A percentile compares a stretch with the other conserved stretches of the same genome.
These are phyloP conservation scores for Drosophila sordidula DNA, from an alignment of 2,888 invertebrate genomes.

Conservation along the genomic window DNA sequence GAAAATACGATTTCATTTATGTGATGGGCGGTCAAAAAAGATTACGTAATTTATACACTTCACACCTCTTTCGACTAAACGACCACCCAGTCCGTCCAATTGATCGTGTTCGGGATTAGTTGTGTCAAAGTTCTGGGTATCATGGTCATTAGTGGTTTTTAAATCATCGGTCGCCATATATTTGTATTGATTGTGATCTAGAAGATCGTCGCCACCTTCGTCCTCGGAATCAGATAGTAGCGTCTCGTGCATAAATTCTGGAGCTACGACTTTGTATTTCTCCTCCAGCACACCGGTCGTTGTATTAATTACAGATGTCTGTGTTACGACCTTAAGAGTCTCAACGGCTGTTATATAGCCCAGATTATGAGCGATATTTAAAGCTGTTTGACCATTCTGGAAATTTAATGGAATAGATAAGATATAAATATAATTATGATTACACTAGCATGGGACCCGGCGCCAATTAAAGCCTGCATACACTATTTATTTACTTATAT, in stretches of 20 bases:
- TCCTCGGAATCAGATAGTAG: constrained; percentile 99
- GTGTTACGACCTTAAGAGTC: constrained; percentile 96
- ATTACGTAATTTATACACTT: neutral
- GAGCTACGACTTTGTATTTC: constrained; percentile 98
- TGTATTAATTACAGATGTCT: constrained; percentile 89
- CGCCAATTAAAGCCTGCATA: no score
- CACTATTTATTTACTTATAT: neutral
- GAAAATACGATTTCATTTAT: no score
- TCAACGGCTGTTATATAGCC: constrained; percentile 99
- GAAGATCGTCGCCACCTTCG: constrained; percentile 92
- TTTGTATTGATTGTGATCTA: constrained; percentile 89
- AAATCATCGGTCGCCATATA: constrained; percentile 93
- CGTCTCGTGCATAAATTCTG: constrained; percentile 99
- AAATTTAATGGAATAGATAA: neutral
- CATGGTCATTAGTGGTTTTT: constrained; percentile 88
- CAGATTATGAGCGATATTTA: constrained; percentile 97
- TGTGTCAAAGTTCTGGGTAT: constrained; percentile 90
- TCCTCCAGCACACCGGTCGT: constrained; percentile 89
- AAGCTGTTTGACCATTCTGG: constrained; percentile 97
- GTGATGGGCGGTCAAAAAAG: no score
- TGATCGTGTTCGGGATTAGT: constrained; percentile 87
- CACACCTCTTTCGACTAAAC: constrained; percentile 51
- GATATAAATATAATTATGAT: neutral
- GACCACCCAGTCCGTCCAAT: constrained; percentile 41
- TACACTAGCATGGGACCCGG: neutral